phyloP scores from a whole-genome alignment of 2,888 invertebrate species.

The Unio pictorum region DNA sequence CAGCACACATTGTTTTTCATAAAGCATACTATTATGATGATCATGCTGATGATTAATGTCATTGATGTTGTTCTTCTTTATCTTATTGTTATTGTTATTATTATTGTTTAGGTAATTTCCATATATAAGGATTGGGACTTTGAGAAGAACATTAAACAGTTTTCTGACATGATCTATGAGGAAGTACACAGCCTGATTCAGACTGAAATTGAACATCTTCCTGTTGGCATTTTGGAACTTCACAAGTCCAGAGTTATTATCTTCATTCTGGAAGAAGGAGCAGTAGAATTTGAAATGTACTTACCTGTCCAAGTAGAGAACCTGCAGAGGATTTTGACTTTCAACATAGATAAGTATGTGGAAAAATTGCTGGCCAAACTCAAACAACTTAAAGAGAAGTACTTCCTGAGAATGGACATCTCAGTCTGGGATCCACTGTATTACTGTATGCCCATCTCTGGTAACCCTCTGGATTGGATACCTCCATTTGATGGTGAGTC shows the following conservation, averaged over 20 bases:
- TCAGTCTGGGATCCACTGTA: constrained; percentile 85
- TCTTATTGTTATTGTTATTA: not conserved
- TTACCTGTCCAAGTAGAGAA: constrained; percentile 54
- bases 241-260: constrained; percentile 57
- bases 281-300: constrained; percentile 61
- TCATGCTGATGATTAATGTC: too few relatives aligned
- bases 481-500: constrained; percentile 88
- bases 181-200: constrained; percentile 34
- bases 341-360: constrained; percentile 36
- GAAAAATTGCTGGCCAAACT: constrained; percentile 5
- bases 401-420: constrained; percentile 47
- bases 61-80: too few relatives aligned
- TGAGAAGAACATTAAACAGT: constrained; percentile 33
- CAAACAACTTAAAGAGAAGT: constrained; percentile 25
- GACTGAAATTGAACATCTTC: constrained; percentile 41
- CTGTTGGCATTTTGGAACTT: constrained; percentile 49
- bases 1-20: too few relatives aligned
- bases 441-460: constrained; percentile 80
- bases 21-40: too few relatives aligned
- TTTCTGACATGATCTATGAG: constrained; percentile 30
- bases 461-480: constrained; percentile 81
- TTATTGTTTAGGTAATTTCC: constrained; percentile 42
- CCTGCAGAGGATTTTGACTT: constrained; percentile 46
- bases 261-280: constrained; percentile 63
- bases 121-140: constrained; percentile 52